Evolutionary conservation across 1,140 invertebrate species (phyloP), one percentile per base, ranked within the genome.

Genomic region (Trichonephila clavipes): DNA sequence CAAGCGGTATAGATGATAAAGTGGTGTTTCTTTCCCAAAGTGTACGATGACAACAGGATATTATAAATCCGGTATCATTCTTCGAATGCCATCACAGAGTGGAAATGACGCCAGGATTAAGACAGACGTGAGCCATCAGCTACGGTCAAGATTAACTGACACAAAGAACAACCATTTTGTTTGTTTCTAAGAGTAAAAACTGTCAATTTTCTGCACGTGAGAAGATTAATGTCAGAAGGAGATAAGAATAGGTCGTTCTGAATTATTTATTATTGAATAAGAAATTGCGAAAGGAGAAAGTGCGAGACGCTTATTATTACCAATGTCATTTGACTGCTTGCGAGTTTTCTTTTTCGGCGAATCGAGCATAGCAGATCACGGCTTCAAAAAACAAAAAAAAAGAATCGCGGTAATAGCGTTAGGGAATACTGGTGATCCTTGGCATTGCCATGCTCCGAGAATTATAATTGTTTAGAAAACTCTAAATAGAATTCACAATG

Each of bases 31-130:
- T 85, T 59, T 59, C 82, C 21, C 19, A 85, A 21, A 51, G n/a
- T 28, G 83, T 59, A 28, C 24, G 83, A 61, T 61, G 83, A 85
- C 83, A 85, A 85, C 83, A 59, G 51, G 83, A 61, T 85, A 85
- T 85, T 77, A 85, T 59, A 18, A 24, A 24, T 58, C 83, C n/a
- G 21, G 83, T 85, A 59, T 85, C 83, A 85, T 85, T 85, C 83
- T 77, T 16, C 7, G 28, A 28, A 40, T 77, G 24, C 4, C 69
- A 28, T 77, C 34, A 34, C 12, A 18, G 72, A 77, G 72, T 34
- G 18, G 72, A 19, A 77, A 18, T 77, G 72, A 77, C 72, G 28
- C 18, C 2, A 12, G 72, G 72, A 77, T 77, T 77, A 77, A 77
- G 28, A 28, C 18, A 34, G 72, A 77, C 16, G 34, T 16, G 28